Percentiles rank a stretch among this genome's conserved stretches.
phyloP scores from a whole-genome alignment of 2,113 vertebrate species.

The Gobius niger region DNA sequence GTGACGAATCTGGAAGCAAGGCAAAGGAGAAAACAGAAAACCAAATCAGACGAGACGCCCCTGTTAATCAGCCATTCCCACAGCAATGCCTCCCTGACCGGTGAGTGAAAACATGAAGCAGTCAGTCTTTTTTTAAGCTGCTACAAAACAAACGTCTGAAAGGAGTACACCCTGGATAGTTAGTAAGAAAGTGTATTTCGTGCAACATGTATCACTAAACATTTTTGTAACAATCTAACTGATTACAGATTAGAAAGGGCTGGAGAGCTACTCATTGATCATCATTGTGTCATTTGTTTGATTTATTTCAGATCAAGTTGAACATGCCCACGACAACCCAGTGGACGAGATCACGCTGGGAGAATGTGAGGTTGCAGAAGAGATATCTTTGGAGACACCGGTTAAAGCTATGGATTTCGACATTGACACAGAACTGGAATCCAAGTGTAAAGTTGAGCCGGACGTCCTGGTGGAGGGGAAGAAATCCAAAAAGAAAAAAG shows the following conservation, averaged over 20 bases:
- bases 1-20: conserved; percentile 68
- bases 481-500: conserved; percentile 68
- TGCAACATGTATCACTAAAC: too few relatives aligned
- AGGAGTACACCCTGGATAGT: too few relatives aligned
- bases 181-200: too few relatives aligned
- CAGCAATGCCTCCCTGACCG: conserved; percentile 72
- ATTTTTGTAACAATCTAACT: too few relatives aligned
- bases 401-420: conserved; percentile 58
- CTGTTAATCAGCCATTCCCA: conserved; percentile 74
- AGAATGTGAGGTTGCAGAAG: conserved; percentile 51
- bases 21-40: conserved; percentile 71
- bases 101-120: conserved; percentile 41
- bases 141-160: too few relatives aligned
- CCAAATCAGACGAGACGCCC: conserved; percentile 68
- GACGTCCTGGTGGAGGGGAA: conserved; percentile 36
- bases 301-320: conserved; percentile 61
- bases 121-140: too few relatives aligned
- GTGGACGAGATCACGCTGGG: conserved; percentile 75
- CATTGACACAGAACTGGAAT: conserved; percentile 42
- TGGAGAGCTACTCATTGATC: too few relatives aligned
- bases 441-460: conserved; percentile 25
- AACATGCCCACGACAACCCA: conserved; percentile 72
- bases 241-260: too few relatives aligned
- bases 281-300: not conserved
- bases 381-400: conserved; percentile 34